These are phyloP conservation scores for Sylvia atricapilla DNA, from an alignment of 2,113 vertebrate species.

Conservation along the genomic window DNA sequence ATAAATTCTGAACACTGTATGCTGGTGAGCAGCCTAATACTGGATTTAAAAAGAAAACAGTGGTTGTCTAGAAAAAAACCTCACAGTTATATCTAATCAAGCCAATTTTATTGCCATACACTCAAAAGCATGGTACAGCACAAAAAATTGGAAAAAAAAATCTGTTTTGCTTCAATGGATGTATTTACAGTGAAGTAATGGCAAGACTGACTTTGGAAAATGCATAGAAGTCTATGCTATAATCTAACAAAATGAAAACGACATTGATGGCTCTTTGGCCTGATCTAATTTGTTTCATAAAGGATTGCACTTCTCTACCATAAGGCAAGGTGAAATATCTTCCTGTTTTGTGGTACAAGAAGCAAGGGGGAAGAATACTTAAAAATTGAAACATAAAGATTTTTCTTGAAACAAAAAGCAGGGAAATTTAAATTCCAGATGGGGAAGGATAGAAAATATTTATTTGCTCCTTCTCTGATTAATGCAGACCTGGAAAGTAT, in stretches of 20 bases:
- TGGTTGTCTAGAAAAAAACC: not conserved
- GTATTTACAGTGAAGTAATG: not conserved
- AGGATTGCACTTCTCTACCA: not conserved
- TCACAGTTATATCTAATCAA: not conserved
- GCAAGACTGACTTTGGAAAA: not conserved
- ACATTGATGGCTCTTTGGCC: not conserved
- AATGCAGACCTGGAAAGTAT: not conserved
- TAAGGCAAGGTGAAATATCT: not conserved
- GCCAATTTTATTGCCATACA: not conserved
- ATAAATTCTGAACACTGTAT: not conserved
- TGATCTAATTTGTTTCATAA: not conserved
- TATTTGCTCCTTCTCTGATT: not conserved
- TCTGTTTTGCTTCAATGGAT: not conserved
- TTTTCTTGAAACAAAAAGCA: not conserved
- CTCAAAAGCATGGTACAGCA: not conserved
- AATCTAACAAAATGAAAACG: not conserved
- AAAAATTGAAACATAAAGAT: not conserved
- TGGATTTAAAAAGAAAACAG: not conserved
- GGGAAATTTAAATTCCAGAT: not conserved
- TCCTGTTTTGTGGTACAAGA: not conserved
- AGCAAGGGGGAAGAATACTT: not conserved
- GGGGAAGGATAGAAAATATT: not conserved
- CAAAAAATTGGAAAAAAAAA: not conserved
- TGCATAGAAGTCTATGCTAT: not conserved
- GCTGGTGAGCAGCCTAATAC: not conserved